These are phyloP conservation scores for Conomelus anceps DNA, from an alignment of 2,888 invertebrate genomes.

Conservation along the genomic window DNA sequence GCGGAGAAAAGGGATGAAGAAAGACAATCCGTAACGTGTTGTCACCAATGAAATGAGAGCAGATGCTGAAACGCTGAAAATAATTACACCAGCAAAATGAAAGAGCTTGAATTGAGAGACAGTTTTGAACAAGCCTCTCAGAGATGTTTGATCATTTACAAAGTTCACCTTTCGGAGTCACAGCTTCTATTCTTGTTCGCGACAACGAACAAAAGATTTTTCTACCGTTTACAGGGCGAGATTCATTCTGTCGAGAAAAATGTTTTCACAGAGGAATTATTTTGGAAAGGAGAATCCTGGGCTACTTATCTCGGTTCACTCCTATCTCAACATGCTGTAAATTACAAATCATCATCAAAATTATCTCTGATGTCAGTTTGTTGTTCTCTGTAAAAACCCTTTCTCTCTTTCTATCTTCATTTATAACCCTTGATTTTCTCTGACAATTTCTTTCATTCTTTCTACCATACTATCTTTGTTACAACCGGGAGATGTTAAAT, in stretches of 20 bases:
- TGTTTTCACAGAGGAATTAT: not conserved
- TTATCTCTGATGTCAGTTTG: not conserved
- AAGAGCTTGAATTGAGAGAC: not conserved
- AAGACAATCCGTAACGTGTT: not conserved
- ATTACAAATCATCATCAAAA: not conserved
- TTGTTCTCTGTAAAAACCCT: too few relatives aligned
- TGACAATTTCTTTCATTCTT: not conserved
- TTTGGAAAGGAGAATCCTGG: not conserved
- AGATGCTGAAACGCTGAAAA: not conserved
- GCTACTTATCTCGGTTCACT: not conserved
- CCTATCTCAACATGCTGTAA: not conserved
- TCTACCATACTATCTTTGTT: not conserved
- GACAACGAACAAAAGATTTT: not conserved
- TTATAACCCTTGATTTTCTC: not conserved
- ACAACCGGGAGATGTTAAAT: too few relatives aligned
- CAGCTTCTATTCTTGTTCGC: not conserved
- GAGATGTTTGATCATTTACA: not conserved
- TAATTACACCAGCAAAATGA: not conserved
- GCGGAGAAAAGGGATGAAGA: not conserved
- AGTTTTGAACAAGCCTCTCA: not conserved
- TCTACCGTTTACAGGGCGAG: not conserved
- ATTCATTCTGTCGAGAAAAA: not conserved
- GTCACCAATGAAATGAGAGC: not conserved
- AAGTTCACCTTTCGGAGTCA: not conserved
- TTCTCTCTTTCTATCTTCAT: too few relatives aligned